Percentiles rank a stretch among this genome's conserved stretches.
phyloP scores from a whole-genome alignment of 1,140 invertebrate genomes.

The Leucophenga varia region DNA sequence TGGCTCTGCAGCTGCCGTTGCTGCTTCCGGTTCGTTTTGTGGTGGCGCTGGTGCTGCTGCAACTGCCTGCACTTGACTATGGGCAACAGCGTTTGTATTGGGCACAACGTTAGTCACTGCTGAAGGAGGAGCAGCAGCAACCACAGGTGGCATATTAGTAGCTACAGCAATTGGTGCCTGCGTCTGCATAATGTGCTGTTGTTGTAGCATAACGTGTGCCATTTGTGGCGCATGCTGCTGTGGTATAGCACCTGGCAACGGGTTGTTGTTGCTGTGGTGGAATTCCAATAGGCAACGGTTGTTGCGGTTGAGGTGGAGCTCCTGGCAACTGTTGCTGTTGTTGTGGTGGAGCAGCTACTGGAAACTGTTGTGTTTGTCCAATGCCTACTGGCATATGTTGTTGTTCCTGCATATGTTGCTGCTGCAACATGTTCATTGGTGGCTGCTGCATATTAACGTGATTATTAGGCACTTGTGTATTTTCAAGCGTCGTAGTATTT shows the following conservation, averaged over 20 bases:
- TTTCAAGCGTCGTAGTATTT: neutral
- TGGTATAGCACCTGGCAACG: slow-evolving; percentile 4
- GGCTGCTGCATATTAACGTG: slow-evolving; percentile 7
- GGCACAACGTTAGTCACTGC: no score
- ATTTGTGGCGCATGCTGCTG: slow-evolving; percentile 34
- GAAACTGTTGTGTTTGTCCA: no score
- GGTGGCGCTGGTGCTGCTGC: slow-evolving; percentile 50
- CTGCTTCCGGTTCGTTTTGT: slow-evolving; percentile 47
- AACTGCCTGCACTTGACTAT: slow-evolving; percentile 37
- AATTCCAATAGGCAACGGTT: slow-evolving; percentile 15
- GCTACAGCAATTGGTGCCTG: slow-evolving; percentile 28
- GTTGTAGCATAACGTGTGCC: slow-evolving; percentile 55
- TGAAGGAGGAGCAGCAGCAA: no score
- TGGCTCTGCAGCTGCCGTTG: slow-evolving; percentile 56
- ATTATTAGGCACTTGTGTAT: slow-evolving; percentile 4
- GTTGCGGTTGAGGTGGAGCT: slow-evolving; percentile 21
- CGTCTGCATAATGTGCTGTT: slow-evolving; percentile 42
- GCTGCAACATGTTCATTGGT: no score
- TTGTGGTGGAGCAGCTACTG: slow-evolving; percentile 10
- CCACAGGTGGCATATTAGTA: slow-evolving; percentile 1
- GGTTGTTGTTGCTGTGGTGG: slow-evolving; percentile 12
- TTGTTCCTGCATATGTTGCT: no score
- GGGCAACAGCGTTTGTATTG: slow-evolving; percentile 19
- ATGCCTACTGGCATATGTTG: no score
- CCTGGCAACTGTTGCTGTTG: slow-evolving; percentile 19